phyloP scores from a whole-genome alignment of 2,888 invertebrate genomes.

The Ornithoptera priamus region DNA sequence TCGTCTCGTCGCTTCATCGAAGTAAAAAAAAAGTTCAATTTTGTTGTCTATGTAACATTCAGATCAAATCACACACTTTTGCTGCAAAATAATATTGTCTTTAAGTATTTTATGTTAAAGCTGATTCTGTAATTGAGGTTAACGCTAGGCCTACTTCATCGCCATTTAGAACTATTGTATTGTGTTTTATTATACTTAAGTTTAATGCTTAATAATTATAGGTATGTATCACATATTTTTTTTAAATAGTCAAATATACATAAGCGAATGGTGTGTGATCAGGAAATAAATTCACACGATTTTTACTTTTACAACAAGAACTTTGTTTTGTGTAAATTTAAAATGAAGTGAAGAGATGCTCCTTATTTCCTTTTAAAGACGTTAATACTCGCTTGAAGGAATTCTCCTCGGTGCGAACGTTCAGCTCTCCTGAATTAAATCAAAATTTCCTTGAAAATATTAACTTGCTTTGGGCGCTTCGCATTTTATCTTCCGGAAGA shows the following conservation, averaged over 20 bases:
- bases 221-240: not conserved
- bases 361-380: slow-evolving; percentile 23
- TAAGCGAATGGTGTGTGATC: not conserved
- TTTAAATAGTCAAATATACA: not conserved
- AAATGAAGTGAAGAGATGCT: slow-evolving; percentile 16
- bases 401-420: slow-evolving; percentile 14
- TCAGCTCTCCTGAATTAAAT: slow-evolving; percentile 18
- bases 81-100: too few relatives aligned
- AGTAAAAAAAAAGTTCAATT: too few relatives aligned
- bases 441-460: slow-evolving; percentile 19
- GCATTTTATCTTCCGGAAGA: not conserved
- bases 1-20: too few relatives aligned
- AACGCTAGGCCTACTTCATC: too few relatives aligned
- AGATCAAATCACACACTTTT: too few relatives aligned
- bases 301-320: slow-evolving; percentile 14
- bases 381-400: slow-evolving; percentile 21
- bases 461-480: not conserved
- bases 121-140: too few relatives aligned
- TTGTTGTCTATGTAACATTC: too few relatives aligned
- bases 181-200: too few relatives aligned
- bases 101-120: too few relatives aligned
- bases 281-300: slow-evolving; percentile 15
- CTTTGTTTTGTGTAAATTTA: slow-evolving; percentile 27
- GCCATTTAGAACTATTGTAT: not conserved
- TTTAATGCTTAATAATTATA: too few relatives aligned